These are phyloP conservation scores for Regulus satrapa DNA, from an alignment of 2,113 vertebrate genomes.

Conservation along the genomic window DNA sequence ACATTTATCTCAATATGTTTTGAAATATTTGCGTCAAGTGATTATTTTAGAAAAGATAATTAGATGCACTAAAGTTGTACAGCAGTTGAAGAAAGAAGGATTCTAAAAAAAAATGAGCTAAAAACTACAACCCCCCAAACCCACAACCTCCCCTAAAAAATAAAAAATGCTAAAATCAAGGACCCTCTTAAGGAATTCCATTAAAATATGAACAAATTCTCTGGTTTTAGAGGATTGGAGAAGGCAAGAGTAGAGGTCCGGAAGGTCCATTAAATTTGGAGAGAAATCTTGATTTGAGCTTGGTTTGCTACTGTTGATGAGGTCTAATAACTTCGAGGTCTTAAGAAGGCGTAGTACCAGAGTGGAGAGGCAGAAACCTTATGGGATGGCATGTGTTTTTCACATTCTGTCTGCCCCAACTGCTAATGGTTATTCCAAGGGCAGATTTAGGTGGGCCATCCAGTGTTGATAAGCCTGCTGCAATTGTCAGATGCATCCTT, in stretches of 20 bases:
- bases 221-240: background rate
- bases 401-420: background rate
- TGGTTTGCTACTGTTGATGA: background rate
- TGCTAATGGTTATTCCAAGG: background rate
- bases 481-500: background rate
- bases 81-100: background rate
- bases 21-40: constrained; percentile 43
- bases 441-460: background rate
- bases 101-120: background rate
- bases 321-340: background rate
- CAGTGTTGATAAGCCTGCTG: background rate
- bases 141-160: background rate
- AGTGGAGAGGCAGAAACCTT: background rate
- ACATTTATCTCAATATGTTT: constrained; percentile 46
- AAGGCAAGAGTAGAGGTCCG: background rate
- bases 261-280: background rate
- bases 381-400: background rate
- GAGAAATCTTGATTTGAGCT: background rate
- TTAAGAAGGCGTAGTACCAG: background rate
- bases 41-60: background rate
- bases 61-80: background rate
- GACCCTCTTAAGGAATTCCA: background rate
- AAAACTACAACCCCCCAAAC: background rate
- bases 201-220: background rate
- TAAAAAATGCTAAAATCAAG: background rate